Evolutionary conservation across 2,888 invertebrate species (phyloP), one percentile per base, ranked within the genome.

Genomic region (Spodoptera littoralis): DNA sequence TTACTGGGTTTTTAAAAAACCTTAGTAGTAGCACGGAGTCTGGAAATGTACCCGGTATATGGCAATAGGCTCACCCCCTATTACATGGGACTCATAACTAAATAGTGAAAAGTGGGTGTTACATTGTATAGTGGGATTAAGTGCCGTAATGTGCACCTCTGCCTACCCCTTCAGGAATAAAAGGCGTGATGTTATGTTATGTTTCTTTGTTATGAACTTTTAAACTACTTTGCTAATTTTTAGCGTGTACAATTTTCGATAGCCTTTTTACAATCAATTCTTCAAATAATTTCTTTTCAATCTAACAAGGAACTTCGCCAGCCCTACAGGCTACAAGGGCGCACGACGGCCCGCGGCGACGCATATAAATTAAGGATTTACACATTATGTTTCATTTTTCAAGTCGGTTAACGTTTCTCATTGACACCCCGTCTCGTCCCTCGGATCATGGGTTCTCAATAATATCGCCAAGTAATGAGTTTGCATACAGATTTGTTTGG

Each of bases 281-380:
- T 58, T 42, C 11, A 27, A 36, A 9, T 8, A 0, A 12, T 6
- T 43, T 42, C 6, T n/a, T 12, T 13, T n/a, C 8, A 22, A 2
- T 0, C 11, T 5, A n/a, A 46, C 12, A n/a, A 41, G 4, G 11
- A 44, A 1, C 11, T 11, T 55, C 64, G 84, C 2, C 87, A 91
- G 36, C 92, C 92, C 91, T 91, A 18, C 1, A 18, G 18, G 18
- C n/a, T 18, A 74, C 8, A 12, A 11, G 5, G 49, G 18, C 52
- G 73, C 65, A 78, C 76, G 76, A 62, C 75, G 67, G 87, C 88
- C 88, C 90, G 92, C 90, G 90, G 89, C 88, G 65, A 73, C 89
- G 95, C 95, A 95, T 95, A 94, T 93, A 95, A 95, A 95, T 95
- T 93, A 92, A 90, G 88, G 93, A 94, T 94, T 95, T 93, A 87